phyloP scores from a whole-genome alignment of 2,797 vertebrate species.

The Neoniphon sammara region DNA sequence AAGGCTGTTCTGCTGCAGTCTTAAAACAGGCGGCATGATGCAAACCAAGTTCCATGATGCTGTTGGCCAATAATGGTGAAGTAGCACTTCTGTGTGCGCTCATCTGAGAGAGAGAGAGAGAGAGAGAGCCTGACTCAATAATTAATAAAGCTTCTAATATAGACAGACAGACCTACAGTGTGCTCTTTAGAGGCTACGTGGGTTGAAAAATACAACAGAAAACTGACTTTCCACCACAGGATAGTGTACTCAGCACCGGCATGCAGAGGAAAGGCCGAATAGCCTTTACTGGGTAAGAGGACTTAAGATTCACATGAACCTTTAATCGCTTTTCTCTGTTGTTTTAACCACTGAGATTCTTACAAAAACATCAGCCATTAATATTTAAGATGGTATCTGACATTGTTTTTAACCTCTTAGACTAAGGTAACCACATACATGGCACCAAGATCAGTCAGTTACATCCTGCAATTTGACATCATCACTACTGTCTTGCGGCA shows the following conservation, averaged over 20 bases:
- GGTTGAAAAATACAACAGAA: not conserved
- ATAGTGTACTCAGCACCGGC: no score
- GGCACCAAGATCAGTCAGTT: no score
- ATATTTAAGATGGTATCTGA: no score
- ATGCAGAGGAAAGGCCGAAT: no score
- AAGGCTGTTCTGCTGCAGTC: not conserved
- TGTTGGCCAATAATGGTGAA: conserved; percentile 5
- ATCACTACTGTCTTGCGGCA: no score
- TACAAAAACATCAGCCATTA: no score
- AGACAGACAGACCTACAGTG: conserved; percentile 10
- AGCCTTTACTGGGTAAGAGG: not conserved
- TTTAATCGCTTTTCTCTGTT: no score
- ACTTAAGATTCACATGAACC: conserved; percentile 48
- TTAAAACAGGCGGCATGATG: not conserved
- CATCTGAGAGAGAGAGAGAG: conserved; percentile 4
- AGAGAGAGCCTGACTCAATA: conserved; percentile 19
- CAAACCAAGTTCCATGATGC: not conserved
- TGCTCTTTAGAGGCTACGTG: not conserved
- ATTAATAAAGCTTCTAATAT: conserved; percentile 41
- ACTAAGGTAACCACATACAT: no score
- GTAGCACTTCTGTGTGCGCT: conserved; percentile 4
- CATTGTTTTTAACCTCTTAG: no score
- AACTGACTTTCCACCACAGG: no score
- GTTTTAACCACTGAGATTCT: no score
- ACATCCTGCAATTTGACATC: no score